Evolutionary conservation across 2,113 vertebrate genomes (phyloP), one percentile per base, ranked within the genome.

Genomic region (Spilogale gracilis): DNA sequence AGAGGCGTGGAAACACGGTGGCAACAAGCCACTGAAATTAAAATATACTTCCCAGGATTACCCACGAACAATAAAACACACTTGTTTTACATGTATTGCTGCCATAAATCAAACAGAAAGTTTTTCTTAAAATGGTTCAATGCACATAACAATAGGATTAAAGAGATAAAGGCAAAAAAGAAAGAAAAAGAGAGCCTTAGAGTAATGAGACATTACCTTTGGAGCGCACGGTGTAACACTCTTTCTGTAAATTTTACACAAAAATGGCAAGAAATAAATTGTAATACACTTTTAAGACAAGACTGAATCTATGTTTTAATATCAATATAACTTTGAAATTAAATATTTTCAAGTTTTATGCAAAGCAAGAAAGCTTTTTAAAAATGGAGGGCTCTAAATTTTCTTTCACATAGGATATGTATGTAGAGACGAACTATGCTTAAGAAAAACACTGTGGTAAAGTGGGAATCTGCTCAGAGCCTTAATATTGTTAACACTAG

Each of bases 161-260:
- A 98, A 98, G 97, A 99, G 96, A 98, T 97, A 98, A 97, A 98
- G 98, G 97, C 97, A 98, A 95, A 99, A 98, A 95, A 99, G 97
- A 97, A 76, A 97, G 96, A 97, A 96, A 97, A 95, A 98, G 98
- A 99, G 99, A 99, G 99, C 99, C 99, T 99, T 99, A 99, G 99
- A 99, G 99, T 98, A 99, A 99, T 99, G 99, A 99, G 99, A 99
- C 99, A 99, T 99, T 99, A 99, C 99, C 99, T 99, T 99, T 99
- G 99, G 99, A 99, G 99, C 99, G 99, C 99, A 99, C 99, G 99
- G 99, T 99, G 99, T 99, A 99, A 99, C 99, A 99, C 98, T 99
- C 99, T 99, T 99, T 99, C 99, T 99, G 99, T 99, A 99, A 99
- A 99, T 99, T 99, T 99, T 99, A 99, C 99, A 99, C 99, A 99